Base-by-base conservation (phyloP, 2,797 vertebrate species). In the Thalassophryne amazonica region DNA sequence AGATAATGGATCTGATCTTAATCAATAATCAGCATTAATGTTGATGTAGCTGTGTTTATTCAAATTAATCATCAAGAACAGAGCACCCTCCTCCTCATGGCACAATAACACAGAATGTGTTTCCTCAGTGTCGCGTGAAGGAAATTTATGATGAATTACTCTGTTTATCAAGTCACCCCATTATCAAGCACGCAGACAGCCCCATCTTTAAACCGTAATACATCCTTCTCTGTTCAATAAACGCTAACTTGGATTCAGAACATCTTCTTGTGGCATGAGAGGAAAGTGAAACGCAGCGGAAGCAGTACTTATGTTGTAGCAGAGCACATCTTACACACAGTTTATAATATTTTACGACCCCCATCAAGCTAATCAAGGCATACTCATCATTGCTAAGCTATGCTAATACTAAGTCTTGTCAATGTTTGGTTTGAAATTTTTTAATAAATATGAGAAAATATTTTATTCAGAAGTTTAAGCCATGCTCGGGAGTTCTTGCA, bases 141-240 rank as follows among this genome's bases (percentile, higher is more conserved):
- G 67, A 90, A 89, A 88, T 76, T 87, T 81, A 89, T 87, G 88
- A 89, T 89, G 79, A 89, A 90, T 91, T 78, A 71, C 74, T 71
- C 62, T 25, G 59, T 86, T 89, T 85, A 87, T 87, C 82, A 82
- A 87, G 75, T 86, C 76, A n/a, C 41, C 73, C 70, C 60, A 74
- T 86, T 88, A 90, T 73, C 57, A 42, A 80, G 70, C 57, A 48
- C 35, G 47, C 66, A 78, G 81, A 80, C 63, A 60, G 68, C 61
- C 56, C 60, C 8, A 64, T 71, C 70, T 64, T 48, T 51, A 16
- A 75, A 69, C 71, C 73, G 29, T 41, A 63, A 41, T 59, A 73
- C 61, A 60, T 62, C 85, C n/a, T 76, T 63, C 61, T 49, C 73
- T 66, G 67, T 59, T 62, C 57, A 35, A 33, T 13, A 17, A 33